Evolutionary conservation across 2,888 invertebrate genomes (phyloP).

Genomic region (Conomelus anceps): DNA sequence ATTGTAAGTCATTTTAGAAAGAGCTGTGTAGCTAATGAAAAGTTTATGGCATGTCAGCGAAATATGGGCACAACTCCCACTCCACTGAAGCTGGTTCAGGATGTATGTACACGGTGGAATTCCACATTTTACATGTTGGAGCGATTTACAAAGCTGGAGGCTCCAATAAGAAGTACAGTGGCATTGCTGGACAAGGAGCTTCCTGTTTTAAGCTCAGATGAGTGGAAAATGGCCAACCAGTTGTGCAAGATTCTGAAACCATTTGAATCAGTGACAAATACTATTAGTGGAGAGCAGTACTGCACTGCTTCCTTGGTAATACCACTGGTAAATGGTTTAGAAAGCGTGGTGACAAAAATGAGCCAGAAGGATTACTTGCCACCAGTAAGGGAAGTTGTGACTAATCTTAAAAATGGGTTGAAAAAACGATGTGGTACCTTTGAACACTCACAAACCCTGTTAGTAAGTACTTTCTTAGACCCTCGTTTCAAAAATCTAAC

Average conservation of each 20-base stretch:
- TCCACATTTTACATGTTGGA: not conserved
- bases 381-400: not conserved
- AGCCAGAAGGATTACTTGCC: not conserved
- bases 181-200: not conserved
- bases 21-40: too few species aligned
- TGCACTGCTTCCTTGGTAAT: not conserved
- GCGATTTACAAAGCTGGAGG: not conserved
- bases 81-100: not conserved
- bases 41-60: too few species aligned
- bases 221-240: not conserved
- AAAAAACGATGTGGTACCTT: not conserved
- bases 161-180: too few species aligned
- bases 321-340: conserved; percentile 1
- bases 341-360: not conserved
- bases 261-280: not conserved
- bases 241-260: too few species aligned
- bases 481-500: not conserved
- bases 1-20: not conserved
- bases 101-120: not conserved
- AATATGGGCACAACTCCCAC: too few species aligned
- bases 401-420: not conserved
- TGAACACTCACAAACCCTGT: not conserved
- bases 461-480: not conserved
- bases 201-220: not conserved
- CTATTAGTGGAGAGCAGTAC: not conserved